Evolutionary conservation across 2,113 vertebrate genomes (phyloP).

Genomic region (Cichladusa arquata): DNA sequence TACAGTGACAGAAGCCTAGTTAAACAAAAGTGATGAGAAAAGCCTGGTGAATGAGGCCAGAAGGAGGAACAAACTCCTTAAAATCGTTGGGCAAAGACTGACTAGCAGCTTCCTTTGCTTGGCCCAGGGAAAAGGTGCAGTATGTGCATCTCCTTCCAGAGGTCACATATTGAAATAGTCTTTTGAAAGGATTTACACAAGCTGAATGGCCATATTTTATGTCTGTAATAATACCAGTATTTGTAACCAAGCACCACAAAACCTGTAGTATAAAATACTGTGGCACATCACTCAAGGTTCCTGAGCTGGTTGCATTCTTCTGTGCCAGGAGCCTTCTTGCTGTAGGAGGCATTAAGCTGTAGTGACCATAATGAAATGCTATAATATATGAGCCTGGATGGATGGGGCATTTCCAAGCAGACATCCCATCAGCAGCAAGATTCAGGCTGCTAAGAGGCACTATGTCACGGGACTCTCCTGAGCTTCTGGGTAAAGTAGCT

Average conservation of each 20-base stretch:
- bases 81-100: neutral
- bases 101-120: neutral
- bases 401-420: neutral
- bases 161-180: neutral
- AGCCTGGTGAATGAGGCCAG: neutral
- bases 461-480: neutral
- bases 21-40: neutral
- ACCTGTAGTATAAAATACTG: neutral
- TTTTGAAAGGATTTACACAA: neutral
- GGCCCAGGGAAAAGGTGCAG: neutral
- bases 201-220: neutral
- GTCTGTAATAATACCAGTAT: neutral
- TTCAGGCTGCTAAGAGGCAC: neutral
- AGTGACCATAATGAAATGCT: constrained; percentile 15
- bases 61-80: neutral
- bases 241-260: neutral
- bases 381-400: neutral
- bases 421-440: neutral
- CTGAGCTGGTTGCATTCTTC: neutral
- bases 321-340: neutral
- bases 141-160: neutral
- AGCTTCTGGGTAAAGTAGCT: neutral
- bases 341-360: neutral
- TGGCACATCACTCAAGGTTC: neutral
- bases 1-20: neutral